Percentiles rank a stretch among this genome's conserved stretches.
Conservation (phyloP, 2,113 vertebrate species). For the Ibidorhyncha struthersii region DNA sequence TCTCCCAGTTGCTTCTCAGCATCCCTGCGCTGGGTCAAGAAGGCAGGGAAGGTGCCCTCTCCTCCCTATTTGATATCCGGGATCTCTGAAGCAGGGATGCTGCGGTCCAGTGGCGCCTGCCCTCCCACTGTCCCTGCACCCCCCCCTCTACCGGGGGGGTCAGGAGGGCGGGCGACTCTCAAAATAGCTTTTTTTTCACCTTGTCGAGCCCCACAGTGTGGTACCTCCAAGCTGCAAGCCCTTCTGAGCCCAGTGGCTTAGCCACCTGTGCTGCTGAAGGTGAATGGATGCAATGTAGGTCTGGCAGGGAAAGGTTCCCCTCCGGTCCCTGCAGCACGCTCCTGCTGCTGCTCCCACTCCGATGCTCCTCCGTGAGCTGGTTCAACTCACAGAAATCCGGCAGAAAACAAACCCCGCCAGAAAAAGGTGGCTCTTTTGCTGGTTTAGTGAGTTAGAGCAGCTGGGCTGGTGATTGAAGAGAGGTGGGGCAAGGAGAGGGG, state of each 20-base stretch:
- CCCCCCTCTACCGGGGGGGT: background rate
- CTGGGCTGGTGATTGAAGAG: too few species aligned
- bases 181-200: background rate
- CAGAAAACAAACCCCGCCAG: background rate
- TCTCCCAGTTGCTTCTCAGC: background rate
- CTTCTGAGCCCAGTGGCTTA: background rate
- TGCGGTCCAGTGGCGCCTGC: background rate
- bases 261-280: background rate
- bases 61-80: background rate
- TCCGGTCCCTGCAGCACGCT: accelerated
- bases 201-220: accelerated
- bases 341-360: background rate
- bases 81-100: background rate
- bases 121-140: background rate
- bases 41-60: background rate
- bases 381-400: background rate
- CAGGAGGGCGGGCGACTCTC: accelerated
- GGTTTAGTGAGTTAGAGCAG: background rate
- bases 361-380: accelerated
- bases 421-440: background rate
- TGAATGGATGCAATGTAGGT: too few species aligned
- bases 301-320: background rate
- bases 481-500: background rate
- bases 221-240: background rate
- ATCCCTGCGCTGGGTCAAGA: background rate